Percentiles rank a stretch among this genome's conserved stretches.
Conservation (phyloP, 2,797 vertebrate species). For the Xenentodon cancila region DNA sequence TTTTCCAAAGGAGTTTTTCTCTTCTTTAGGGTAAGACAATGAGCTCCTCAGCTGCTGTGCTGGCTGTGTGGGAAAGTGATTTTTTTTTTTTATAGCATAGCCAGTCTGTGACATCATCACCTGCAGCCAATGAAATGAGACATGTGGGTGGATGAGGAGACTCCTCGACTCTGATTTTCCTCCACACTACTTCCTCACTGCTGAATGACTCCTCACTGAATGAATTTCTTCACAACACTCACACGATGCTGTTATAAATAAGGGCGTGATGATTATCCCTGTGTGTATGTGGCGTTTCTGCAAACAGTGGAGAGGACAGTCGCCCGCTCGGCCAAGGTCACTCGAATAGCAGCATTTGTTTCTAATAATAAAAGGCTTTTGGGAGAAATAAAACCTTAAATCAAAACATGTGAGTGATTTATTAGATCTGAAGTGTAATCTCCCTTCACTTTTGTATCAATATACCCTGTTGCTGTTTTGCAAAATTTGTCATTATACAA, state of each 20-base stretch:
- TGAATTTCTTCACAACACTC: constrained; percentile 18
- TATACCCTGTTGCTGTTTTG: too few species aligned
- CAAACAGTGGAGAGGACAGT: too few species aligned
- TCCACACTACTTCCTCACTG: constrained; percentile 40
- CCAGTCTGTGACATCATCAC: constrained; percentile 66
- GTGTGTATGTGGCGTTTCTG: constrained; percentile 6
- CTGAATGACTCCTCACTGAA: constrained; percentile 18
- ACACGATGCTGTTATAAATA: constrained; percentile 6
- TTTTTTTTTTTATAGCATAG: constrained; percentile 66
- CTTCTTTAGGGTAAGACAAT: constrained; percentile 8
- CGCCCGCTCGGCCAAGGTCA: too few species aligned
- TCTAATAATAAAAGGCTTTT: too few species aligned
- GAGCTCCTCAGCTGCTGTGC: constrained; percentile 50
- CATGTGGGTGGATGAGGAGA: constrained; percentile 53
- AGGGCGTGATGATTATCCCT: constrained; percentile 11
- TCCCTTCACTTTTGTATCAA: too few species aligned
- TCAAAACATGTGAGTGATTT: too few species aligned
- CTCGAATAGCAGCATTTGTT: too few species aligned
- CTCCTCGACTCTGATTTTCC: constrained; percentile 45
- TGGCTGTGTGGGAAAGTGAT: constrained; percentile 25
- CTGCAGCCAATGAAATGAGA: constrained; percentile 66
- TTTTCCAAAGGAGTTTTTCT: constrained; percentile 20
- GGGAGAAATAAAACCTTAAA: too few species aligned
- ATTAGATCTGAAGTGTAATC: too few species aligned
- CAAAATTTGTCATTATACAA: too few species aligned